A percentile compares a stretch with the other conserved stretches of the same genome.
Conservation (phyloP, 2,888 invertebrate genomes). For the Dinocampus coccinellae region DNA sequence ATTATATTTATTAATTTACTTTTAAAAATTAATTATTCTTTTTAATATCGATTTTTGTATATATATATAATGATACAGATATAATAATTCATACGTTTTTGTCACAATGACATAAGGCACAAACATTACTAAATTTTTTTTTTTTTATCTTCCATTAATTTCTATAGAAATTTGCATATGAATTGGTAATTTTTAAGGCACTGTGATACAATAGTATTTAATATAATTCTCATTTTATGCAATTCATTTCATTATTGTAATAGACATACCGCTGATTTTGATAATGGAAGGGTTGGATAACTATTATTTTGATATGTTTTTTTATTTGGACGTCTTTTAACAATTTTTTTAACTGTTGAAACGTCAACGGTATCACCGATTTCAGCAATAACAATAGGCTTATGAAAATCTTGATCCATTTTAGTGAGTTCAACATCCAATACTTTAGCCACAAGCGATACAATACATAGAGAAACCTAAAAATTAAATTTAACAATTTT, state of each 20-base stretch:
- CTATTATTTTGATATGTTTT: constrained; percentile 54
- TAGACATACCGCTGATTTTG: constrained; percentile 71
- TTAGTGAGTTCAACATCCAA: constrained; percentile 76
- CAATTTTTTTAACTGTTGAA: constrained; percentile 55
- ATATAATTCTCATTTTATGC: neutral
- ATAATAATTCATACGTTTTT: neutral
- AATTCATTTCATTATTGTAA: constrained; percentile 68
- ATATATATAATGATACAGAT: neutral
- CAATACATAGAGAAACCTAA: constrained; percentile 77
- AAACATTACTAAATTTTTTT: neutral
- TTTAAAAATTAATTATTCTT: neutral
- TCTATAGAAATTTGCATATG: neutral
- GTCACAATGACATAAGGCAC: neutral
- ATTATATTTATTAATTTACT: neutral
- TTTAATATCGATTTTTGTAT: neutral
- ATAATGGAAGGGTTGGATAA: constrained; percentile 52
- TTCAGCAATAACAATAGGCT: constrained; percentile 77
- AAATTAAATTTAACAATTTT: constrained; percentile 42
- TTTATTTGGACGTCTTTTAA: constrained; percentile 61
- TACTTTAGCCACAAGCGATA: constrained; percentile 79
- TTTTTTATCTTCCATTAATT: neutral
- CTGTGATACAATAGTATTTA: constrained; percentile 21
- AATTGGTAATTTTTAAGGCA: constrained; percentile 21
- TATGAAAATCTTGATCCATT: constrained; percentile 78
- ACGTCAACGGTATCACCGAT: constrained; percentile 69